Conservation (phyloP, 2,113 vertebrate species). For the Crotalus tigris region DNA sequence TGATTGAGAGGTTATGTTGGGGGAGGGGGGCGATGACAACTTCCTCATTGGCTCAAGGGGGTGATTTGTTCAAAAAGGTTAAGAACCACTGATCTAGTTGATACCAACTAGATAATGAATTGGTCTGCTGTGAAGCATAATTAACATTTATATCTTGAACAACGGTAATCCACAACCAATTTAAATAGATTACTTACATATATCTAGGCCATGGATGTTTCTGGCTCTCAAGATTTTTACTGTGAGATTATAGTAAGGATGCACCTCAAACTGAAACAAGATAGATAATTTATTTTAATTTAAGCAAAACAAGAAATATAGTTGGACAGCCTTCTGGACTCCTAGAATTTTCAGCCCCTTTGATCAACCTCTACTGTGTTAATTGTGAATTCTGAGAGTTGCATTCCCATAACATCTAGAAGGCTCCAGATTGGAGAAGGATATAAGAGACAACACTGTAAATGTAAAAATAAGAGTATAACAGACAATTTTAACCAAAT, state of each 20-base stretch:
- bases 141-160: background rate
- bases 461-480: background rate
- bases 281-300: background rate
- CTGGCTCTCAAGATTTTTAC: constrained; percentile 74
- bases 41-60: too few relatives aligned
- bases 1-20: too few relatives aligned
- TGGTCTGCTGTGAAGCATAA: background rate
- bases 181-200: constrained; percentile 64
- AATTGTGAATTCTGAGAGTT: background rate
- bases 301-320: background rate
- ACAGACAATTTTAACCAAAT: background rate
- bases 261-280: constrained; percentile 65
- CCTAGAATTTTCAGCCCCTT: background rate
- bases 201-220: constrained; percentile 69
- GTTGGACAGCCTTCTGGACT: background rate
- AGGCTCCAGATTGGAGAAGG: background rate
- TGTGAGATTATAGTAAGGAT: constrained; percentile 74
- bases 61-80: too few relatives aligned
- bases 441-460: background rate
- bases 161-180: background rate
- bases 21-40: too few relatives aligned
- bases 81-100: background rate
- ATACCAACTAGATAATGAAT: background rate
- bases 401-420: background rate
- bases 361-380: background rate